phyloP scores from a whole-genome alignment of 2,797 vertebrate species.

The Crypturellus tataupa region DNA sequence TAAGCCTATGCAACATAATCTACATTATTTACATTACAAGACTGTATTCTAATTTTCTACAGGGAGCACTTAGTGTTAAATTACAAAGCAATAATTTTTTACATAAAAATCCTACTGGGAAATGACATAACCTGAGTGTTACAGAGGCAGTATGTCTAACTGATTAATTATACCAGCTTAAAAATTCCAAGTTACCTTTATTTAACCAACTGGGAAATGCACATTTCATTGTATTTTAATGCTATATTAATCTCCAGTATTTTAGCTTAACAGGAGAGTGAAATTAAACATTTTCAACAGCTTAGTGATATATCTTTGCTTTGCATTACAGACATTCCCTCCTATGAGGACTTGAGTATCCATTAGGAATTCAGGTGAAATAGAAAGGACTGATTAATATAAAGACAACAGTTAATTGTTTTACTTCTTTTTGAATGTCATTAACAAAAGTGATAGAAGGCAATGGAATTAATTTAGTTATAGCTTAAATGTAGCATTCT shows the following conservation, averaged over 20 bases:
- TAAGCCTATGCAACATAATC: neutral
- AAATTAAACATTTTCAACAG: constrained; percentile 72
- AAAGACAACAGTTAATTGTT: neutral
- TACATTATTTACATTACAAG: constrained; percentile 34
- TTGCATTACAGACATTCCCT: constrained; percentile 20
- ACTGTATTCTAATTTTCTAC: constrained; percentile 52
- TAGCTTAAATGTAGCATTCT: neutral
- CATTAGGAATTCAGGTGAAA: constrained; percentile 11
- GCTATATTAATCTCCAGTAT: constrained; percentile 62
- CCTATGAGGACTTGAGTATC: neutral
- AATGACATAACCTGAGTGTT: constrained; percentile 40
- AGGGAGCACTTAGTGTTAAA: constrained; percentile 55
- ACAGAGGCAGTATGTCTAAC: constrained; percentile 59
- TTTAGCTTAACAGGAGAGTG: constrained; percentile 34
- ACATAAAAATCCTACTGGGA: constrained; percentile 64
- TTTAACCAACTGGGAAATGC: constrained; percentile 42
- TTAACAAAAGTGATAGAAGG: neutral
- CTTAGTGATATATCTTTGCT: constrained; percentile 11
- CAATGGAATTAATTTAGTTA: neutral
- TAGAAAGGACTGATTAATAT: neutral
- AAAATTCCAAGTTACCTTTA: constrained; percentile 53
- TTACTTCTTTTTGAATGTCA: neutral
- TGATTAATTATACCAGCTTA: constrained; percentile 65
- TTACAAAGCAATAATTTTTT: constrained; percentile 63
- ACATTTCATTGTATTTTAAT: constrained; percentile 64